Evolutionary conservation across 2,797 vertebrate species (phyloP), one percentile per base, ranked within the genome.

Genomic region (Aeoliscus strigatus): DNA sequence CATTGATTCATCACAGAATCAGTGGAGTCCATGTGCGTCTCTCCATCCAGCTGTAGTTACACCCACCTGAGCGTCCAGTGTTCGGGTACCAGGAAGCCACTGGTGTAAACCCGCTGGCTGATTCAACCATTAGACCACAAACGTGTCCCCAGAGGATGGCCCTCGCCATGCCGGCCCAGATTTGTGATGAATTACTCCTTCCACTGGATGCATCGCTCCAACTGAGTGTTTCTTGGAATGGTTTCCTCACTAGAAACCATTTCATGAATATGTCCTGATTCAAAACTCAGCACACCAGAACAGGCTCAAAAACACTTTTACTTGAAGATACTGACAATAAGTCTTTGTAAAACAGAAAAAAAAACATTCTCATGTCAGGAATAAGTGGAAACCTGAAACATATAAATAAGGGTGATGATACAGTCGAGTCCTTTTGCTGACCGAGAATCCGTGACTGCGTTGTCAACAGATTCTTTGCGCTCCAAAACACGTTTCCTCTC

Each of bases 81-180:
- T 75, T 56, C 80, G 82, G 82, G 82, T 82, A 75, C 71, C 48
- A 34, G 47, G 43, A 66, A 68, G 57, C 73, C 82, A 80, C 75
- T 78, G 73, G 80, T 79, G 70, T 84, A 81, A 85, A 88, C 81
- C 85, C 87, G 87, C 71, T 80, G 83, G 76, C 77, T 85, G 86
- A 80, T 77, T 41, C 63, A 55, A 55, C 77, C 73, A 80, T 77
- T 64, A 81, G 77, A 80, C 39, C 45, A 60, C 3, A 42, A 34
- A 52, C 39, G 18, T 0, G 33, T 83, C 71, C 83, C 83, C 56
- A 4, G 49, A 66, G 79, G 73, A 65, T 11, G 34, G 30, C 46
- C 39, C 56, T 69, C 63, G 45, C 40, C 36, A 25, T 37, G 64
- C 82, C 86, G 82, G 82, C 86, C 84, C 70, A 70, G 42, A 52